These are phyloP conservation scores for Scolopax bukidnonensis DNA, from an alignment of 2,797 vertebrate species.

Conservation along the genomic window DNA sequence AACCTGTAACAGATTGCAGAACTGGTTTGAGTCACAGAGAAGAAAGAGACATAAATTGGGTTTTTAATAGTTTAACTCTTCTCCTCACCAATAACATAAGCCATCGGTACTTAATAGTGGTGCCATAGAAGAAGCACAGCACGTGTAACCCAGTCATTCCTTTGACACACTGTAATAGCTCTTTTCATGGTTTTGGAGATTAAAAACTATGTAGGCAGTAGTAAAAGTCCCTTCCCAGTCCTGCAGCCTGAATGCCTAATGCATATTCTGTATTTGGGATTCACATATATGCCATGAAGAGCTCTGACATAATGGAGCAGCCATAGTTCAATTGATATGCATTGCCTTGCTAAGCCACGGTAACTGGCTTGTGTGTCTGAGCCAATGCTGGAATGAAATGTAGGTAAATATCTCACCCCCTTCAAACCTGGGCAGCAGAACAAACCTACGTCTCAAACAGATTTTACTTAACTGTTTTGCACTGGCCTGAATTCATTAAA, in stretches of 20 bases:
- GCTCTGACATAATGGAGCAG: not conserved
- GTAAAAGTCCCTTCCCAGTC: not conserved
- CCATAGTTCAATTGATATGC: not conserved
- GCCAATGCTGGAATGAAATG: not conserved
- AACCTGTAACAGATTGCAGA: conserved; percentile 71
- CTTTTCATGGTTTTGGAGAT: not conserved
- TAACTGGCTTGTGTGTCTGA: not conserved
- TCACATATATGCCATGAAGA: not conserved
- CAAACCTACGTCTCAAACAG: not conserved
- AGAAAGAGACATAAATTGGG: not conserved
- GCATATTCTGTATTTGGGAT: not conserved
- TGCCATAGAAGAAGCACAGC: not conserved
- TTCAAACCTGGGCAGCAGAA: not conserved
- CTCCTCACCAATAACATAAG: not conserved
- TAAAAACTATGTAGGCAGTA: not conserved
- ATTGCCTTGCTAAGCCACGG: not conserved
- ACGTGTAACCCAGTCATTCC: not conserved
- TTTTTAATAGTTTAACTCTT: not conserved
- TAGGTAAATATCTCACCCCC: not conserved
- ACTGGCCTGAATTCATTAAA: not conserved
- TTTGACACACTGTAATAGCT: not conserved
- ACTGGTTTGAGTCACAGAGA: conserved; percentile 57
- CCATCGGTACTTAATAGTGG: not conserved
- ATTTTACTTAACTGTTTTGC: not conserved
- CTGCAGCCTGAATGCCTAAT: not conserved